A percentile compares a stretch with the other conserved stretches of the same genome.
These are phyloP conservation scores for Xenopus tropicalis DNA, from an alignment of 2,113 vertebrate species.

Conservation along the genomic window DNA sequence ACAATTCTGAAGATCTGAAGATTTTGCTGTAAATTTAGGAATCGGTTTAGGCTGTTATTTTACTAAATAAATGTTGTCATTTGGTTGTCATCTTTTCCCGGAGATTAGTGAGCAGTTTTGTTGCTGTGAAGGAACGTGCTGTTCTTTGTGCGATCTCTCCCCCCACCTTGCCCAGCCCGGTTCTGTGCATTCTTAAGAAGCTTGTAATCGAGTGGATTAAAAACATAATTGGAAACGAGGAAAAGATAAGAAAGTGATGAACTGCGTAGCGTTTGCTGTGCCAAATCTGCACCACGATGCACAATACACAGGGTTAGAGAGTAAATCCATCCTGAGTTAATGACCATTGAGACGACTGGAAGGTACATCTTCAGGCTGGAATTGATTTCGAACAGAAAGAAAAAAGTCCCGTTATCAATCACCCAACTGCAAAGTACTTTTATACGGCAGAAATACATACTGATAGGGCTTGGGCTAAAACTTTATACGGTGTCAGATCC, in stretches of 20 bases:
- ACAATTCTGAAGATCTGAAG: slow-evolving; percentile 31
- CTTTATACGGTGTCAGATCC: slow-evolving; percentile 30
- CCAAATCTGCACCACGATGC: slow-evolving; percentile 9
- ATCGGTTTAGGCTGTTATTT: slow-evolving; percentile 37
- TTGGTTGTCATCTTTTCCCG: slow-evolving; percentile 40
- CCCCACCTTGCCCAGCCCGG: neutral
- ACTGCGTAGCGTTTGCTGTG: slow-evolving; percentile 13
- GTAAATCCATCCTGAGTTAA: slow-evolving; percentile 33
- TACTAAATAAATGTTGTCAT: slow-evolving; percentile 46
- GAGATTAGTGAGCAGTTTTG: slow-evolving; percentile 41
- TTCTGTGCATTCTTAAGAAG: slow-evolving; percentile 19
- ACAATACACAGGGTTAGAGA: slow-evolving; percentile 21
- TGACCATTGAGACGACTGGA: slow-evolving; percentile 29
- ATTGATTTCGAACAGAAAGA: slow-evolving; percentile 43
- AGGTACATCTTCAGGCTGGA: slow-evolving; percentile 38
- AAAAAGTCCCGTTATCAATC: slow-evolving; percentile 42
- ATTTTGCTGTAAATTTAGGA: slow-evolving; percentile 38
- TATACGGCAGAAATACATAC: slow-evolving; percentile 31
- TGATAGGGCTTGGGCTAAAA: slow-evolving; percentile 30
- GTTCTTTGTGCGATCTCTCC: slow-evolving; percentile 8
- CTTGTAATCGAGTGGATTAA: slow-evolving; percentile 40
- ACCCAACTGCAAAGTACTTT: slow-evolving; percentile 27
- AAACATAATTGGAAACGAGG: slow-evolving; percentile 35
- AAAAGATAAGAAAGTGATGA: slow-evolving; percentile 35
- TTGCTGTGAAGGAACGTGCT: slow-evolving; percentile 20